These are phyloP conservation scores for Aphidius colemani DNA, from an alignment of 2,888 invertebrate species.

Conservation along the genomic window DNA sequence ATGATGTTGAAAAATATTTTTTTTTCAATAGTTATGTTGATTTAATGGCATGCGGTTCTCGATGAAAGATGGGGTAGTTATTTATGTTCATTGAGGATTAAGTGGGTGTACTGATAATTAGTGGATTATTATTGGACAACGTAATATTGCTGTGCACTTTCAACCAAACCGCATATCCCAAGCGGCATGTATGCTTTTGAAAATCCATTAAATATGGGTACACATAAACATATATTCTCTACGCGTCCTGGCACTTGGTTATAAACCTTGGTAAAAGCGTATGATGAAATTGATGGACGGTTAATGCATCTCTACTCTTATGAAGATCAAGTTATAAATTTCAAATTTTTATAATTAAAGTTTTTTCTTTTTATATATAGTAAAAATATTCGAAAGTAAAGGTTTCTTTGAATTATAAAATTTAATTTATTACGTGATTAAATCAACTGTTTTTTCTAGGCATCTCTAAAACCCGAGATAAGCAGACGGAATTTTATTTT, in stretches of 20 bases:
- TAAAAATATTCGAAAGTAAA: too few species aligned
- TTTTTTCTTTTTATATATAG: too few species aligned
- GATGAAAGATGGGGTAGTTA: background rate
- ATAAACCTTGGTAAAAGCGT: constrained; percentile 1
- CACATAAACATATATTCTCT: background rate
- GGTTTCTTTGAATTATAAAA: constrained; percentile 40
- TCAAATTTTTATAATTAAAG: too few species aligned
- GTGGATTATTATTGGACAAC: constrained; percentile 32
- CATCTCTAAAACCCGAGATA: constrained; percentile 24
- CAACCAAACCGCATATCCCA: constrained; percentile 19
- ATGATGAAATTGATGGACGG: too few species aligned
- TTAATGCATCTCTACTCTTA: constrained; percentile 16
- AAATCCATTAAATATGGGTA: background rate
- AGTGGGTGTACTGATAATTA: constrained; percentile 37
- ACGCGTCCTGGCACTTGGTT: constrained; percentile 14
- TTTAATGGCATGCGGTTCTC: too few species aligned
- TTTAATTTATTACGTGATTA: constrained; percentile 52
- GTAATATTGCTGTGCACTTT: constrained; percentile 34
- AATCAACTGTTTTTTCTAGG: constrained; percentile 45
- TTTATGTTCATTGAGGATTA: background rate
- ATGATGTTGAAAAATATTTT: too few species aligned
- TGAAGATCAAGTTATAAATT: too few species aligned
- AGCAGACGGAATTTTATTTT: constrained; percentile 35
- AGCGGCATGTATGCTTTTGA: too few species aligned
- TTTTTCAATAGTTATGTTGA: too few species aligned